phyloP scores from a whole-genome alignment of 2,888 invertebrate genomes.

The Rhingia campestris region DNA sequence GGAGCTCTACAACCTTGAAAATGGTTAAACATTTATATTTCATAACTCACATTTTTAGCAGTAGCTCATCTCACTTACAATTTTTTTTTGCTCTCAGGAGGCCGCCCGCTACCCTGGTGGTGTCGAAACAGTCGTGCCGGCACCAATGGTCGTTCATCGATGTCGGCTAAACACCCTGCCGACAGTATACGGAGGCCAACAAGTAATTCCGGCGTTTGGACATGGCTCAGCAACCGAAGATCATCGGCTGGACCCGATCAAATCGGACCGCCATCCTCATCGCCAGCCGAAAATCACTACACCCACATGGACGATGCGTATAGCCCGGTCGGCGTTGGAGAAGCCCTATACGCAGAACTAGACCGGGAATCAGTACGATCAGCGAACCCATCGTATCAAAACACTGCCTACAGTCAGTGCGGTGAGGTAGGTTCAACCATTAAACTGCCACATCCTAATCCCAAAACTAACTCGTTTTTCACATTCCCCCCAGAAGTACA shows the following conservation, averaged over 20 bases:
- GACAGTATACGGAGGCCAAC: constrained; percentile 83
- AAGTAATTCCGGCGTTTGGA: constrained; percentile 83
- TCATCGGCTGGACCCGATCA: constrained; percentile 83
- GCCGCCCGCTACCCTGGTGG: constrained; percentile 83
- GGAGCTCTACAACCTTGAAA: no score
- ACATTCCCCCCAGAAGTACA: constrained; percentile 79
- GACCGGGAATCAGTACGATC: constrained; percentile 85
- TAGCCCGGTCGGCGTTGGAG: constrained; percentile 84
- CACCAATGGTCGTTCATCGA: constrained; percentile 80
- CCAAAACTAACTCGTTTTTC: constrained; percentile 3
- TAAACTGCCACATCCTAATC: neutral
- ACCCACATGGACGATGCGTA: constrained; percentile 88
- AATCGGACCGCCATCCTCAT: constrained; percentile 84
- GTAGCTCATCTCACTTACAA: no score
- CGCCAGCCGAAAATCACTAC: constrained; percentile 87
- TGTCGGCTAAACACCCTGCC: constrained; percentile 82
- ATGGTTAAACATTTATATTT: no score
- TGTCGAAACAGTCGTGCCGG: constrained; percentile 82
- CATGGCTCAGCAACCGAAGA: constrained; percentile 81
- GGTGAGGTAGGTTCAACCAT: constrained; percentile 80
- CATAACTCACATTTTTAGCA: no score
- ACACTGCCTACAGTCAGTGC: constrained; percentile 86
- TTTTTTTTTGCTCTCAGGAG: constrained; percentile 78
- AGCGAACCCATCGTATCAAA: constrained; percentile 87
- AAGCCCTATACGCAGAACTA: constrained; percentile 88